Percentiles rank a stretch among this genome's conserved stretches.
phyloP scores from a whole-genome alignment of 2,888 invertebrate genomes.

The Thyatira batis region DNA sequence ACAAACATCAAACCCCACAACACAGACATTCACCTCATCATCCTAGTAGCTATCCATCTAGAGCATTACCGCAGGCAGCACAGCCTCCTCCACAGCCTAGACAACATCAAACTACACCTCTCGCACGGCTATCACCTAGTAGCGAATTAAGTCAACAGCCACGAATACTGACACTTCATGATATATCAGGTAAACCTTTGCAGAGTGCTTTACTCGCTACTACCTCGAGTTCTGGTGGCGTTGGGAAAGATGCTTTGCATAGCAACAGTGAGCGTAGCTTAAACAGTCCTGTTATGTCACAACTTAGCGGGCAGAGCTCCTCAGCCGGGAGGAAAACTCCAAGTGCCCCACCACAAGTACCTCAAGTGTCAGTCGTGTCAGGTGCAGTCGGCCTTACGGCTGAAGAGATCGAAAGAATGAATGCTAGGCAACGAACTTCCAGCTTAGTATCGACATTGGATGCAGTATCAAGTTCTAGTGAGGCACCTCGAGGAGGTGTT shows the following conservation, averaged over 20 bases:
- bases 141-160: constrained; percentile 96
- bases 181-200: constrained; percentile 95
- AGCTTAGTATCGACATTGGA: constrained; percentile 96
- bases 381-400: constrained; percentile 93
- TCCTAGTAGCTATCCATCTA: constrained; percentile 87
- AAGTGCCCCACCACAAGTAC: constrained; percentile 85
- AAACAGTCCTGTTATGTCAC: constrained; percentile 96
- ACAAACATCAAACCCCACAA: constrained; percentile 88
- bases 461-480: constrained; percentile 95
- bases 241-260: constrained; percentile 93
- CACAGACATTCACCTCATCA: constrained; percentile 91
- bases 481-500: constrained; percentile 85
- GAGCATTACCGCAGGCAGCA: constrained; percentile 86
- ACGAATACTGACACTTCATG: constrained; percentile 94
- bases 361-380: constrained; percentile 85
- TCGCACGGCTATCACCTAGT: constrained; percentile 94
- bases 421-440: constrained; percentile 92
- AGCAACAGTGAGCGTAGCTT: constrained; percentile 95
- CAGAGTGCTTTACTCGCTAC: constrained; percentile 95
- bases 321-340: constrained; percentile 89
- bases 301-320: constrained; percentile 93
- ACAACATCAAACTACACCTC: constrained; percentile 93
- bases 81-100: constrained; percentile 86
- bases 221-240: constrained; percentile 93
- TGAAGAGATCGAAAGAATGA: constrained; percentile 95